A percentile compares a stretch with the other conserved stretches of the same genome.
Conservation (phyloP, 2,113 vertebrate genomes). For the Eira barbara region DNA sequence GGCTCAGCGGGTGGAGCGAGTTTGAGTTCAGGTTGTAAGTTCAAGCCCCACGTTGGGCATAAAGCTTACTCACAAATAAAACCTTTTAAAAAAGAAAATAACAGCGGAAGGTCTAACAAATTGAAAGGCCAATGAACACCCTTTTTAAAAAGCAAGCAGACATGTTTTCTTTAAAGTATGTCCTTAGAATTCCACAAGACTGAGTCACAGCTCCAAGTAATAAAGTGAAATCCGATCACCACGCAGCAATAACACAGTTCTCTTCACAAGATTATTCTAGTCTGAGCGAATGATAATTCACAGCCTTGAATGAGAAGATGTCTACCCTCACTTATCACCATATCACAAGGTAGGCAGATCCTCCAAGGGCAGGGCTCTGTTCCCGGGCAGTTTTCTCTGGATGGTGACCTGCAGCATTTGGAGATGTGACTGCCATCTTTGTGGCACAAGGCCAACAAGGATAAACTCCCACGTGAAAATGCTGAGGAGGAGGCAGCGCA, state of each 20-base stretch:
- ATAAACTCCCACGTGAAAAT: neutral
- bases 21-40: neutral
- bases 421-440: neutral
- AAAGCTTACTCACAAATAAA: neutral
- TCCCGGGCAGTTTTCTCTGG: neutral
- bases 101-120: neutral
- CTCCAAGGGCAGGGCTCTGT: neutral
- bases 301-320: neutral
- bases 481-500: neutral
- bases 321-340: neutral
- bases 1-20: neutral
- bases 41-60: neutral
- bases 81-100: neutral
- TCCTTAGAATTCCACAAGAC: slow-evolving; percentile 35
- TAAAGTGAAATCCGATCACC: slow-evolving; percentile 8
- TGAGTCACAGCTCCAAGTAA: slow-evolving; percentile 11
- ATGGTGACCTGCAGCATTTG: neutral
- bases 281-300: neutral
- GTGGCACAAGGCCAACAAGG: neutral
- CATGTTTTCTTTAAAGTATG: neutral
- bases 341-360: neutral
- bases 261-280: neutral
- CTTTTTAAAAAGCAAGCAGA: neutral
- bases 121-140: neutral
- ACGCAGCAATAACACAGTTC: neutral